Evolutionary conservation across 2,797 vertebrate genomes (phyloP).

Genomic region (Hyperoplus lanceolatus): DNA sequence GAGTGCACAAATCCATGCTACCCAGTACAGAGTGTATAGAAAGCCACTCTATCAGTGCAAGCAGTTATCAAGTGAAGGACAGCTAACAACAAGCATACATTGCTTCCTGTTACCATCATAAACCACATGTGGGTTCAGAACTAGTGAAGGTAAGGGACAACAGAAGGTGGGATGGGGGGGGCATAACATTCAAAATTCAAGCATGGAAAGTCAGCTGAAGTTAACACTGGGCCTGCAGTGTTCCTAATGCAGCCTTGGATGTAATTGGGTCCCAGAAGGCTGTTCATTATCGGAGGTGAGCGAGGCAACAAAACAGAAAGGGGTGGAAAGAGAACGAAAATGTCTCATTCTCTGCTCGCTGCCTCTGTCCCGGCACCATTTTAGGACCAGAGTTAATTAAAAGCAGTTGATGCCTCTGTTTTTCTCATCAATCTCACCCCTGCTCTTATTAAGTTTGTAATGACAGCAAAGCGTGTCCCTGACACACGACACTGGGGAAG

Average conservation of each 20-base stretch:
- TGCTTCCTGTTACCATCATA: slow-evolving; percentile 66
- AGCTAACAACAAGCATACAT: slow-evolving; percentile 65
- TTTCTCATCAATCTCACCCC: slow-evolving; percentile 85
- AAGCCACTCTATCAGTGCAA: slow-evolving; percentile 53
- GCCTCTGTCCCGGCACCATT: slow-evolving; percentile 78
- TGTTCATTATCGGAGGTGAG: slow-evolving; percentile 86
- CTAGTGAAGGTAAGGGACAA: slow-evolving; percentile 68
- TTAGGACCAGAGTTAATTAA: slow-evolving; percentile 87
- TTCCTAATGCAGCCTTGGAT: slow-evolving; percentile 86
- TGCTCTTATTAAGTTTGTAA: slow-evolving; percentile 85
- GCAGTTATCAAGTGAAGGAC: slow-evolving; percentile 72
- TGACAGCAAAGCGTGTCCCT: slow-evolving; percentile 76
- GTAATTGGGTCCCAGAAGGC: slow-evolving; percentile 90
- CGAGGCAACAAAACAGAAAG: slow-evolving; percentile 81
- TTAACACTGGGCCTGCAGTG: slow-evolving; percentile 83
- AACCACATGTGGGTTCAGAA: slow-evolving; percentile 71
- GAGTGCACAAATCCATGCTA: slow-evolving; percentile 1
- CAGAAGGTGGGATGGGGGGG: slow-evolving; percentile 38
- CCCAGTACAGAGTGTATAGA: slow-evolving; percentile 38
- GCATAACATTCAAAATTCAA: slow-evolving; percentile 82
- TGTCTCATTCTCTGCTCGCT: slow-evolving; percentile 72
- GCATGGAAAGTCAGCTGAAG: slow-evolving; percentile 78
- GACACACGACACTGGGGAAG: slow-evolving; percentile 52
- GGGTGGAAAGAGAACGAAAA: slow-evolving; percentile 75
- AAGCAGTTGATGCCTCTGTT: slow-evolving; percentile 84